phyloP scores from a whole-genome alignment of 2,113 vertebrate genomes.

The Montifringilla adamsi region DNA sequence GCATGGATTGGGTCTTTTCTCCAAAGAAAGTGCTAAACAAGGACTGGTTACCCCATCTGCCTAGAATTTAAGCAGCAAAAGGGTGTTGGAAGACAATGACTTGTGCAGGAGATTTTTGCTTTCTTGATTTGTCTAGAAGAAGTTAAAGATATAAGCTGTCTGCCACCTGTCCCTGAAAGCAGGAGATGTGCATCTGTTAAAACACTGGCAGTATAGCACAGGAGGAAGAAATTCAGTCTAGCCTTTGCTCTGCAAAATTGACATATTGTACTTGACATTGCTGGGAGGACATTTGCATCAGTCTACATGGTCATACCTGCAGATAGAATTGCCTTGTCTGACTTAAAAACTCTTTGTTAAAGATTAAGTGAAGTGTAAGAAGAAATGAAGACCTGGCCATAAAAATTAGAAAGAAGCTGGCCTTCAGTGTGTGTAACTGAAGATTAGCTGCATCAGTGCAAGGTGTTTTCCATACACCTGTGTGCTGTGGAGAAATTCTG shows the following conservation, averaged over 20 bases:
- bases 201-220: not conserved
- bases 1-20: not conserved
- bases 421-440: not conserved
- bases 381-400: not conserved
- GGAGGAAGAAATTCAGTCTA: not conserved
- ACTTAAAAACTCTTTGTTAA: not conserved
- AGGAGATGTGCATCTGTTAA: not conserved
- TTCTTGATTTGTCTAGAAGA: not conserved
- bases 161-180: not conserved
- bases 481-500: not conserved
- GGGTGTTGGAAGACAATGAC: not conserved
- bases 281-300: not conserved
- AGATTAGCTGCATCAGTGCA: not conserved
- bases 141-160: not conserved
- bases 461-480: not conserved
- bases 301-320: not conserved
- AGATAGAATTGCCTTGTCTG: not conserved
- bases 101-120: not conserved
- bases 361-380: not conserved
- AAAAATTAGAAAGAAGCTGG: not conserved
- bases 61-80: not conserved
- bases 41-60: not conserved
- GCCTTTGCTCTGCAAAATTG: not conserved
- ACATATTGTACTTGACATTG: not conserved
- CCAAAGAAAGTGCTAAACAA: not conserved